Evolutionary conservation across 2,888 invertebrate genomes (phyloP), one percentile per base, ranked within the genome.

Genomic region (Iselma pallidipennis): DNA sequence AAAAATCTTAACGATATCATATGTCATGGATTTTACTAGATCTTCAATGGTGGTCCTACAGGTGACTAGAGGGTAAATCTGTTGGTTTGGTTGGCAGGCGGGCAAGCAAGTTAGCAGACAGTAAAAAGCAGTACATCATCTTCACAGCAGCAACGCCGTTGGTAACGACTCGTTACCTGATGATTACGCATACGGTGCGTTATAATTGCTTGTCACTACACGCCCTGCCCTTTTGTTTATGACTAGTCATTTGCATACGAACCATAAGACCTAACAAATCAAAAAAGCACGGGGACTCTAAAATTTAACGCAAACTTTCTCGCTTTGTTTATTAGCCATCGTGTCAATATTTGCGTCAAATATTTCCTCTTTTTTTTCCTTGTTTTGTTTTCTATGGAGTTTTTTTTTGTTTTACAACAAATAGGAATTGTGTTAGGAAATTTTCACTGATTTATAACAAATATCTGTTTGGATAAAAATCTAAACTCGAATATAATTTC

Each of bases 151-250:
- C 59, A 29, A 55, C 33, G 48, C 49, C 29, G 19, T 16, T 49
- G 52, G 52, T 61, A 62, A 62, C 59, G 58, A 58, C 45, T 63
- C 59, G 63, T 63, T 63, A 59, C 59, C 45, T 54, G 60, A 57
- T 61, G 64, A 64, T 64, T 64, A 64, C 61, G 61, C 58, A 28
- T 31, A 45, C 23, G 19, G 45, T 63, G 73, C 70, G 72, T 75
- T 75, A 76, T 76, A 77, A 77, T 77, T 77, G 75, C 73, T 76
- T 77, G 77, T 77, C 77, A 75, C 76, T 75, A 76, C 74, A 76
- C 74, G 70, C 74, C 70, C 62, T 55, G 69, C 61, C 73, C 71
- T 76, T 45, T 77, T 76, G 77, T 77, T 77, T 77, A 77, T 76
- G 68, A 68, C 71, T 63, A 55, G 63, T 69, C 74, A 76, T 77